Evolutionary conservation across 2,797 vertebrate species (phyloP).

Genomic region (Microctenopoma stevenorrisi): DNA sequence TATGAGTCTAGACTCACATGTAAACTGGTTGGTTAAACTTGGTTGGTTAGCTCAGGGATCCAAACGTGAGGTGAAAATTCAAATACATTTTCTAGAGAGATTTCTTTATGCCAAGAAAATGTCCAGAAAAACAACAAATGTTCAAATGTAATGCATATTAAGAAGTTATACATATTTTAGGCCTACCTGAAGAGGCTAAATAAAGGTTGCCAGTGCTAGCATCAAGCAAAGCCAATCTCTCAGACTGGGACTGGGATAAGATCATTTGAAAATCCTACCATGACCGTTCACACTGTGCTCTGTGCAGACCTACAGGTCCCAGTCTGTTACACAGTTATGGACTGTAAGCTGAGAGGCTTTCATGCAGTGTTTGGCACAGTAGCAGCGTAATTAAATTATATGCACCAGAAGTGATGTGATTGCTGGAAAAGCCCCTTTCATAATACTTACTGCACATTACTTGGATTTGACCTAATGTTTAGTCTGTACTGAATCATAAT

Average conservation of each 20-base stretch:
- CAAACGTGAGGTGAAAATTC: no score
- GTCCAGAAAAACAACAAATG: no score
- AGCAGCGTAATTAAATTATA: slow-evolving; percentile 62
- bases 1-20: no score
- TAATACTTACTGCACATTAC: slow-evolving; percentile 3
- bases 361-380: slow-evolving; percentile 56
- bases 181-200: slow-evolving; percentile 31
- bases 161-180: slow-evolving; percentile 26
- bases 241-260: slow-evolving; percentile 54
- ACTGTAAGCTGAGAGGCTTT: slow-evolving; percentile 56
- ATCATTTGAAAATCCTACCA: slow-evolving; percentile 54
- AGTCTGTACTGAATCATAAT: neutral
- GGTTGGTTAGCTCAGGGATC: no score
- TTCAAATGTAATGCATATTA: neutral
- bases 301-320: slow-evolving; percentile 38
- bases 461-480: slow-evolving; percentile 23
- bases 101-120: neutral
- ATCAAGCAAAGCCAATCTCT: slow-evolving; percentile 50
- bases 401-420: slow-evolving; percentile 32
- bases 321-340: slow-evolving; percentile 72
- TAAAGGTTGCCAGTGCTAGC: slow-evolving; percentile 46
- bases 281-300: slow-evolving; percentile 58
- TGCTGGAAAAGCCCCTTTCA: slow-evolving; percentile 4
- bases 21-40: no score
- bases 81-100: no score